A percentile compares a stretch with the other conserved stretches of the same genome.
Evolutionary conservation across 2,113 vertebrate species (phyloP).

Genomic region (Tragulus kanchil): DNA sequence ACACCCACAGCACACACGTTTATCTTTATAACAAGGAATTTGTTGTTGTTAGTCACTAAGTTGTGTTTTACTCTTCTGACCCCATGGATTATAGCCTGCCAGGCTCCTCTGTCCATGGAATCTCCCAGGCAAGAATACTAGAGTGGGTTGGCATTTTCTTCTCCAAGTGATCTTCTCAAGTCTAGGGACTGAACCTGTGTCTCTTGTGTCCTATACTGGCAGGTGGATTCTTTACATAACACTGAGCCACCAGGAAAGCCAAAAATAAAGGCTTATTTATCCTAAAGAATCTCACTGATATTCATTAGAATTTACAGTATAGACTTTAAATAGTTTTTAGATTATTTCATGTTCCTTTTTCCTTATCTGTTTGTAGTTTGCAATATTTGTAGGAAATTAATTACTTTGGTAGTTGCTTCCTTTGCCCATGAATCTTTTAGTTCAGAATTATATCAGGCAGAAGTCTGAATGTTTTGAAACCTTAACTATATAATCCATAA

Average conservation of each 20-base stretch:
- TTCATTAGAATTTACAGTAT: neutral
- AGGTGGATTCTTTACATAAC: neutral
- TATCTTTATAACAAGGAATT: neutral
- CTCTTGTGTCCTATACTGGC: neutral
- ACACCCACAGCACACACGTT: neutral
- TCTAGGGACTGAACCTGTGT: neutral
- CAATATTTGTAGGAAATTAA: constrained; percentile 11
- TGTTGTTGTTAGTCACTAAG: neutral
- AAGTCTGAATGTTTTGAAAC: constrained; percentile 40
- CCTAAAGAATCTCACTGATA: neutral
- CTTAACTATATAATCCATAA: neutral
- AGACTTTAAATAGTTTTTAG: neutral
- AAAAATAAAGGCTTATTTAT: neutral
- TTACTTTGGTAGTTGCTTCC: constrained; percentile 21
- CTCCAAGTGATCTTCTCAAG: neutral
- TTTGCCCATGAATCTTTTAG: neutral
- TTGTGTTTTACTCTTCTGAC: neutral
- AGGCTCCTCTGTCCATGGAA: neutral
- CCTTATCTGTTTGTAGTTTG: neutral
- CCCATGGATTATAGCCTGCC: neutral
- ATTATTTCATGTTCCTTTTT: neutral
- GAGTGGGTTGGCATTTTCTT: neutral
- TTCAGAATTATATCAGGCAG: neutral
- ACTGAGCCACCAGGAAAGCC: neutral
- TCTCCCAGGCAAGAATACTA: neutral